Conservation (phyloP, 2,888 invertebrate species). For the Temnothorax ravouxi region DNA sequence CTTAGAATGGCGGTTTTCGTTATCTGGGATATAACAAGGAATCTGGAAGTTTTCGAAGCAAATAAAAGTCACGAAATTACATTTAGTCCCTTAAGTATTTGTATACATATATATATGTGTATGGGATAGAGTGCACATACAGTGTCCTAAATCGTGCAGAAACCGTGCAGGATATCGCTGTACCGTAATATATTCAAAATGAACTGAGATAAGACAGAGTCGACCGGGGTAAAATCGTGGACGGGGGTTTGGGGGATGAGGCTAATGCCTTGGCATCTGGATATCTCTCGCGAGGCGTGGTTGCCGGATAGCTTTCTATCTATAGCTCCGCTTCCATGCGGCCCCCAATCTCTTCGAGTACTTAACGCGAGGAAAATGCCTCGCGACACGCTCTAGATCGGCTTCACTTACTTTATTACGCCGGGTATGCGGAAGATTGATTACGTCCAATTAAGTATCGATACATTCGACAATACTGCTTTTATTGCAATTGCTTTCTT, state of each 20-base stretch:
- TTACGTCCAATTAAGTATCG: background rate
- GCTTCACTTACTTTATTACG: slow-evolving; percentile 6
- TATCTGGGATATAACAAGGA: slow-evolving; percentile 23
- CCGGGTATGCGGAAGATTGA: slow-evolving; percentile 1
- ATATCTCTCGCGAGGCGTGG: slow-evolving; percentile 76
- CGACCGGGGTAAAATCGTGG: slow-evolving; percentile 66
- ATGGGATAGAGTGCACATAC: background rate
- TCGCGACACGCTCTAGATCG: slow-evolving; percentile 8
- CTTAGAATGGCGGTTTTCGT: background rate
- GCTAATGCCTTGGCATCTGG: slow-evolving; percentile 73
- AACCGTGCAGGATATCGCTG: slow-evolving; percentile 30
- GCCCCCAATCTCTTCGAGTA: slow-evolving; percentile 55
- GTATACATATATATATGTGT: background rate
- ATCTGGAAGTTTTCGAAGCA: background rate
- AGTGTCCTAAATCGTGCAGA: slow-evolving; percentile 33
- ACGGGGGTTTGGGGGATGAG: slow-evolving; percentile 43
- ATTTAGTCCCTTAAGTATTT: slow-evolving; percentile 23
- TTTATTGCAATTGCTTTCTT: background rate
- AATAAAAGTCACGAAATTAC: slow-evolving; percentile 42
- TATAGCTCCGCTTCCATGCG: slow-evolving; percentile 56
- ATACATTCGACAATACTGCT: background rate
- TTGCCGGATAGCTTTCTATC: slow-evolving; percentile 67
- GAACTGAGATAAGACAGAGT: slow-evolving; percentile 64
- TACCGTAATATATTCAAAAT: slow-evolving; percentile 51
- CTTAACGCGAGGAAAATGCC: slow-evolving; percentile 48